Evolutionary conservation across 2,113 vertebrate species (phyloP).

Genomic region (Probosciger aterrimus): DNA sequence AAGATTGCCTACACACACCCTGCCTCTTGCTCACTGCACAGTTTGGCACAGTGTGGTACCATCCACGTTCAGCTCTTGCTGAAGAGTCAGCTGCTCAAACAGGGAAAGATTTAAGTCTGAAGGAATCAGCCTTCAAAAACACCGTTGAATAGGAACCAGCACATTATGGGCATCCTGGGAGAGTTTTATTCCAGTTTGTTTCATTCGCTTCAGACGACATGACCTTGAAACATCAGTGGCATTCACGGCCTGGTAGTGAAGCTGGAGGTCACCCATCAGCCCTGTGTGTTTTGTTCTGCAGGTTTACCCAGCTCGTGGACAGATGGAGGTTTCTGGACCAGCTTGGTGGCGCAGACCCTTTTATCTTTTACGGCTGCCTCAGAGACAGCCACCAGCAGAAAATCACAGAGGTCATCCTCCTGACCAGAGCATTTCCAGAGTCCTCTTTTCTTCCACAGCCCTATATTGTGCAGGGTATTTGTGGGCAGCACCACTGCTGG

Average conservation of each 20-base stretch:
- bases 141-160: not conserved
- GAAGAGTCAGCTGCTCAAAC: not conserved
- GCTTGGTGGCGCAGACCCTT: conserved; percentile 66
- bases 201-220: not conserved
- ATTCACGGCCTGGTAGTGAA: not conserved
- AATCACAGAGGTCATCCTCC: conserved; percentile 66
- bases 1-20: not conserved
- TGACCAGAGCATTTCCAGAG: not conserved
- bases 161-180: not conserved
- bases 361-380: conserved; percentile 69
- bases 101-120: not conserved
- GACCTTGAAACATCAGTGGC: not conserved
- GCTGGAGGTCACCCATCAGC: not conserved
- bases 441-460: not conserved
- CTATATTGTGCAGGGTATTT: not conserved
- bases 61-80: not conserved
- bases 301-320: conserved; percentile 72
- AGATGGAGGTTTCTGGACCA: conserved; percentile 10
- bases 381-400: not conserved
- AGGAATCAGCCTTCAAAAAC: not conserved
- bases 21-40: not conserved
- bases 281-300: not conserved
- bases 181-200: not conserved
- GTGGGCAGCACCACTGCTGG: not conserved
- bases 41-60: not conserved